Base-by-base conservation (phyloP, 2,797 vertebrate species). In the Sparidentex hasta region DNA sequence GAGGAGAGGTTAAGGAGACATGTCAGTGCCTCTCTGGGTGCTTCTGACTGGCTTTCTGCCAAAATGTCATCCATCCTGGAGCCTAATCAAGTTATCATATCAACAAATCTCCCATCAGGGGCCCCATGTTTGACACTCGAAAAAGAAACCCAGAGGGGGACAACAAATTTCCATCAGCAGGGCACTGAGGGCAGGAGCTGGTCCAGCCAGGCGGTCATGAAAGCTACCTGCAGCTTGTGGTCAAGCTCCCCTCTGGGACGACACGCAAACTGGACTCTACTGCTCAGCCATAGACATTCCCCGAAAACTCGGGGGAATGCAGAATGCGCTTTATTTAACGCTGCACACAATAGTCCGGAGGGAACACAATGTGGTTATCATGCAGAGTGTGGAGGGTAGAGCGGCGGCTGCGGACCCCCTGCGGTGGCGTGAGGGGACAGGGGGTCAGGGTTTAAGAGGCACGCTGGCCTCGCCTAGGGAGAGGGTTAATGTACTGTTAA, bases 1-100 rank as follows among this genome's bases (percentile, higher is more conserved):
- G 91, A 91, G 90, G 94, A 94, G 94, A 96, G 93, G 83, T 95
- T 96, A 95, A 95, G 90, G 84, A 93, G 89, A 88, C 41, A 46
- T 92, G 87, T 81, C 92, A 92, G 74, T 70, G 82, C 70, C 91
- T 93, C 92, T 91, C 89, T 75, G 86, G 90, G 91, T 81, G 87
- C 84, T 58, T 71, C 76, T 91, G 87, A 88, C 91, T 91, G 88
- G 90, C 90, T 74, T 73, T 83, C 85, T 78, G 79, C 92, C 91
- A 93, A 89, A 85, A 76, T 84, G 92, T 94, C 91, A 94, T 94
- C 95, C 85, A 92, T 95, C 92, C 94, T 75, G 58, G 16, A 92
- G 88, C 89, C 86, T 95, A 96, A 96, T 95, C 92, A 69, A 96
- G 95, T 96, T 96, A 96, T 96, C 92, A 94, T 95, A 95, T 95